phyloP scores from a whole-genome alignment of 2,797 vertebrate genomes.

The Acrossocheilus wenchowensis region DNA sequence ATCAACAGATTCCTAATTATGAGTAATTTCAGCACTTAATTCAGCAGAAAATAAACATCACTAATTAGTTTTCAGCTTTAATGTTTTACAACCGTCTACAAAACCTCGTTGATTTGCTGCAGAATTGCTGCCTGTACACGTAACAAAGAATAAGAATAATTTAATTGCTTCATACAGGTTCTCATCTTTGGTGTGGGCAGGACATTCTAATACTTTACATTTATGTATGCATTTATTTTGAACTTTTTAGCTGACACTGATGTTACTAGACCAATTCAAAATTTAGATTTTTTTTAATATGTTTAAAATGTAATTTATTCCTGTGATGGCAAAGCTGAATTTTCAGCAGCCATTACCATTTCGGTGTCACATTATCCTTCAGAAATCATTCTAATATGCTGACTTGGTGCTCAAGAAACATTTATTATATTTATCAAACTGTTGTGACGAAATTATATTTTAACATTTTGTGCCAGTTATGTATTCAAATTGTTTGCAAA shows the following conservation, averaged over 20 bases:
- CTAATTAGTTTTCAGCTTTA: conserved; percentile 22
- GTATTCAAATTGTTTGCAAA: neutral
- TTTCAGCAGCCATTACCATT: neutral
- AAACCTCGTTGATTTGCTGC: neutral
- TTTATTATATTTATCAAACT: neutral
- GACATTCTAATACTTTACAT: neutral
- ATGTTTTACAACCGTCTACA: conserved; percentile 15
- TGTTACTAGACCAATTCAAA: neutral
- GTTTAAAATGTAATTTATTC: neutral
- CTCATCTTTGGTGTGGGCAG: neutral
- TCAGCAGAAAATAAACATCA: conserved; percentile 20
- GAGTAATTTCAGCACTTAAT: conserved; percentile 16
- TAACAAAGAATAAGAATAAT: neutral
- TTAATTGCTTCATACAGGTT: neutral
- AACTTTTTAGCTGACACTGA: neutral
- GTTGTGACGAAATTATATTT: neutral
- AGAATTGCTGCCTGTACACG: too few relatives aligned
- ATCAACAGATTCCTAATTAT: conserved; percentile 22
- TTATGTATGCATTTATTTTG: neutral
- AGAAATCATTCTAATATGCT: neutral
- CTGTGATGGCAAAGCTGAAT: neutral
- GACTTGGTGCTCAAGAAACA: neutral
- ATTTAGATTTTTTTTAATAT: neutral
- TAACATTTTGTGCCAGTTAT: neutral
- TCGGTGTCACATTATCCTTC: neutral